Percentiles rank a stretch among this genome's conserved stretches.
Evolutionary conservation across 2,113 vertebrate genomes (phyloP).

Genomic region (Poeciliopsis prolifica): DNA sequence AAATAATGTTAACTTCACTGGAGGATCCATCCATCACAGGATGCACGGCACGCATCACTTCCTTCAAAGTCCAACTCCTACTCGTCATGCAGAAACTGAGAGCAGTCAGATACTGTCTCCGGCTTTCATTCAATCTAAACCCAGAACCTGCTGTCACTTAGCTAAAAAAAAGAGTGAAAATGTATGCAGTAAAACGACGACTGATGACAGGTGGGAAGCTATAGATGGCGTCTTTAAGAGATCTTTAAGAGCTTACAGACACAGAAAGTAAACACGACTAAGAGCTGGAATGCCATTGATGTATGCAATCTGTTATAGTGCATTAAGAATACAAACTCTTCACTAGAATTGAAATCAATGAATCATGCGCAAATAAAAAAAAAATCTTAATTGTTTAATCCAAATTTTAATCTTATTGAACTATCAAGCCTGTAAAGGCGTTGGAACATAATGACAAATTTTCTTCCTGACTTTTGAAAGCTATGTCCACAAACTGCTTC

Average conservation of each 20-base stretch:
- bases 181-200: constrained; percentile 31
- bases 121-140: constrained; percentile 35
- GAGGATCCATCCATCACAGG: constrained; percentile 57
- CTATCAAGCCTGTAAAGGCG: not conserved
- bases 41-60: constrained; percentile 33
- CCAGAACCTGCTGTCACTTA: constrained; percentile 42
- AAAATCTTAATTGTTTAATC: not conserved
- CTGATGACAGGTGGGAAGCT: constrained; percentile 37
- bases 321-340: too few species aligned
- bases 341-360: not conserved
- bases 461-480: not conserved
- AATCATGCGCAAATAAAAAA: not conserved
- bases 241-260: not conserved
- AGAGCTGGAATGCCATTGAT: constrained; percentile 24
- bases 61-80: constrained; percentile 41
- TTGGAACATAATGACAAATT: not conserved
- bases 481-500: not conserved
- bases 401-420: not conserved
- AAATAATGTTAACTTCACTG: constrained; percentile 62
- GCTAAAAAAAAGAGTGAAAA: constrained; percentile 37
- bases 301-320: too few species aligned
- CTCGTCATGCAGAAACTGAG: constrained; percentile 23
- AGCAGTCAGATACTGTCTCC: constrained; percentile 24
- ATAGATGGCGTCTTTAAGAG: constrained; percentile 44
- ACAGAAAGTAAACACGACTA: constrained; percentile 16